phyloP scores from a whole-genome alignment of 2,888 invertebrate genomes.

The Cataglyphis livida region DNA sequence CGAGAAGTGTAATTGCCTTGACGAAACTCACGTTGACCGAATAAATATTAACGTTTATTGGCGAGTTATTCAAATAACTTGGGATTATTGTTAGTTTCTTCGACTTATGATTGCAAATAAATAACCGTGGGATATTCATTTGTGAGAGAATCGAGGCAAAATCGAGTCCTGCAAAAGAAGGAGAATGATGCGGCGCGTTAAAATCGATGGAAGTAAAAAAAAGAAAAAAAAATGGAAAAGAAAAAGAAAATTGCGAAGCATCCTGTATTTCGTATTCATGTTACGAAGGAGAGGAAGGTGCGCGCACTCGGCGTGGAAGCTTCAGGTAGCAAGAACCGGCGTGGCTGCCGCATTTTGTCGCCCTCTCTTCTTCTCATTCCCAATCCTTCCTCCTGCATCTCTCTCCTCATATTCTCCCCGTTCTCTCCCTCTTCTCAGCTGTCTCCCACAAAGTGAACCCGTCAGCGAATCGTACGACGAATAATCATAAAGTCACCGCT shows the following conservation, averaged over 20 bases:
- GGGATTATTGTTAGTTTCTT: no score
- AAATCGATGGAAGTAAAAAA: constrained; percentile 18
- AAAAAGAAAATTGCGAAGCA: constrained; percentile 42
- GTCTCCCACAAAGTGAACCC: constrained; percentile 76
- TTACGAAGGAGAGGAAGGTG: constrained; percentile 53
- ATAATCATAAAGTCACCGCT: constrained; percentile 79
- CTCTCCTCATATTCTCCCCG: neutral
- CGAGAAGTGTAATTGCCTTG: neutral
- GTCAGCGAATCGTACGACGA: constrained; percentile 78
- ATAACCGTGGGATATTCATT: no score
- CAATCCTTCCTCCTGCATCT: neutral
- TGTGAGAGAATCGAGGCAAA: neutral
- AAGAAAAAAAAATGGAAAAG: neutral
- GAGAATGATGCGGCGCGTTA: neutral
- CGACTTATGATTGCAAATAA: no score
- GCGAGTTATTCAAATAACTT: neutral
- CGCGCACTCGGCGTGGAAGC: constrained; percentile 56
- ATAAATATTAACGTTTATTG: neutral
- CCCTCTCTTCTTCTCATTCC: constrained; percentile 55
- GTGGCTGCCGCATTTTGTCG: constrained; percentile 74
- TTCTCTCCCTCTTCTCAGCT: constrained; percentile 59
- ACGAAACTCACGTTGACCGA: no score
- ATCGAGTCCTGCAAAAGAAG: neutral
- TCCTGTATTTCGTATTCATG: constrained; percentile 44
- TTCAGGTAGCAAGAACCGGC: constrained; percentile 76